Evolutionary conservation across 2,888 invertebrate species (phyloP).

Genomic region (Octodonta nipae): DNA sequence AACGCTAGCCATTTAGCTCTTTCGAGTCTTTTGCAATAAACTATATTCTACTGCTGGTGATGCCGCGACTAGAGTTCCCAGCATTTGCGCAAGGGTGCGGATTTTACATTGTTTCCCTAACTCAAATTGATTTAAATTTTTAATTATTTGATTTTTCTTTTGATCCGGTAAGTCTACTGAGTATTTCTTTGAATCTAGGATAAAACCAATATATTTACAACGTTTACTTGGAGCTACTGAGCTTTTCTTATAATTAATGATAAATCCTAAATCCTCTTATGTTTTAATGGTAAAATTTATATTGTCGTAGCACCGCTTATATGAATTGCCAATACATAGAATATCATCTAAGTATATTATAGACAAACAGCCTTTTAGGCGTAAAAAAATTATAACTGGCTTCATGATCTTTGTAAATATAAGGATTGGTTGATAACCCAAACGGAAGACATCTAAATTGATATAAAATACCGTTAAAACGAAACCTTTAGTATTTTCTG

Average conservation of each 20-base stretch:
- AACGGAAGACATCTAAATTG: conserved; percentile 17
- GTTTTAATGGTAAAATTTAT: neutral
- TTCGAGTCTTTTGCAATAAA: conserved; percentile 20
- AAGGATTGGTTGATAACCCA: conserved; percentile 12
- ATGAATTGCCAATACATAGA: conserved; percentile 11
- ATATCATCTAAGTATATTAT: conserved; percentile 16
- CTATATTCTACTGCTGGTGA: conserved; percentile 23
- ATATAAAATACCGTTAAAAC: conserved; percentile 12
- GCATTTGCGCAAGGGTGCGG: conserved; percentile 6
- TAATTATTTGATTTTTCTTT: conserved; percentile 6
- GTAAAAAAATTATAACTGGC: conserved; percentile 10
- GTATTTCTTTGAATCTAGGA: conserved; percentile 9
- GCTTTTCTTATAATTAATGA: conserved; percentile 16
- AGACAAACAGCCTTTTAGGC: conserved; percentile 9
- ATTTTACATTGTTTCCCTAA: conserved; percentile 4
- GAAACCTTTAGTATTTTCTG: conserved; percentile 16
- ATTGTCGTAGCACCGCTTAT: conserved; percentile 3
- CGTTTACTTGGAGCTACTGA: conserved; percentile 8
- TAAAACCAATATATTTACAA: conserved; percentile 13
- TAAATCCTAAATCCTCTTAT: conserved; percentile 11
- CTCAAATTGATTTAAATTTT: neutral
- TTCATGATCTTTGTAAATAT: conserved; percentile 19
- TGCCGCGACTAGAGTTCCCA: conserved; percentile 15
- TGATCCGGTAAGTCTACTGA: conserved; percentile 5
- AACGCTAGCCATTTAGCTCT: conserved; percentile 12